A percentile compares a stretch with the other conserved stretches of the same genome.
Evolutionary conservation across 1,140 invertebrate species (phyloP).

Genomic region (Heliconius eleuchia): DNA sequence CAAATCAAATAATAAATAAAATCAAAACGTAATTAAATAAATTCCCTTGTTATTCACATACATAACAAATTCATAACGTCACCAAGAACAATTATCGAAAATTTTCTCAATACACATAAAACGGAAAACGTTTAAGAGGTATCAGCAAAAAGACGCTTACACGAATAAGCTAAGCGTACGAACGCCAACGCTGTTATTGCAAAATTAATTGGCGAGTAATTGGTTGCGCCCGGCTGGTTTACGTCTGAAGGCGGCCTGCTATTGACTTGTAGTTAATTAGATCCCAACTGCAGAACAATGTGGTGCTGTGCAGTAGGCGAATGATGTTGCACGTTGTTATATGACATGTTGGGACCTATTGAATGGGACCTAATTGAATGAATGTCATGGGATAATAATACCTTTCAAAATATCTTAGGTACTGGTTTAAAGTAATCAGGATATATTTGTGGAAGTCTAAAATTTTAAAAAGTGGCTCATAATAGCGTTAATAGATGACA

Average conservation of each 20-base stretch:
- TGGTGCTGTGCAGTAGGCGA: slow-evolving; percentile 47
- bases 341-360: slow-evolving; percentile 3
- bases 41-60: no score
- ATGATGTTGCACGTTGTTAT: slow-evolving; percentile 20
- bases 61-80: no score
- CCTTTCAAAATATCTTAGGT: no score
- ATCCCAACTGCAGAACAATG: slow-evolving; percentile 58
- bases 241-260: slow-evolving; percentile 70
- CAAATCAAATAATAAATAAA: no score
- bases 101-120: not conserved
- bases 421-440: no score
- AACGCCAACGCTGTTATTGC: slow-evolving; percentile 52
- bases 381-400: not conserved
- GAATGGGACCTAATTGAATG: not conserved
- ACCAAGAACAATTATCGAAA: not conserved
- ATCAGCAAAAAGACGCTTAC: slow-evolving; percentile 25
- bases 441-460: no score
- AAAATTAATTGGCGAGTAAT: slow-evolving; percentile 78
- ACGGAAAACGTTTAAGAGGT: slow-evolving; percentile 20
- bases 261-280: slow-evolving; percentile 76
- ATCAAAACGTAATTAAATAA: no score
- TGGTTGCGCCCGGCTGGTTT: slow-evolving; percentile 59
- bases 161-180: slow-evolving; percentile 18
- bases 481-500: no score
- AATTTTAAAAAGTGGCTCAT: no score